Evolutionary conservation across 2,797 vertebrate species (phyloP), one percentile per base, ranked within the genome.

Genomic region (Phalloptychus januarius): DNA sequence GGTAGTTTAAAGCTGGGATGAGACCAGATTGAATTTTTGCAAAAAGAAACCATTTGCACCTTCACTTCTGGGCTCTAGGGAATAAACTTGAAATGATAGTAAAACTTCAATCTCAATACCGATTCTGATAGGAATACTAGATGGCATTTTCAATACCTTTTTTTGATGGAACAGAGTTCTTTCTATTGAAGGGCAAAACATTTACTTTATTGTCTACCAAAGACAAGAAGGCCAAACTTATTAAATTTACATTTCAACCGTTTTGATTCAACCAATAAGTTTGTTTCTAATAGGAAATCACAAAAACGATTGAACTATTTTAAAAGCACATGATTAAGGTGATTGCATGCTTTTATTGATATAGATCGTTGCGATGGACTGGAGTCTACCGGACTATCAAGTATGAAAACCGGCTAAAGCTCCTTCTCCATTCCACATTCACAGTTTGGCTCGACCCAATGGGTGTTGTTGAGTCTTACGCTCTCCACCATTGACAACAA

Each of bases 401-500:
- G 50, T 52, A 10, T 52, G 50, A 25, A 18, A 48, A 1, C 46
- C 18, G 16, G 16, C 6, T 1, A 12, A 48, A 52, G 50, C 50
- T 7, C 10, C 52, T 54, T 12, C n/a, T 54, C 52, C 25, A n/a
- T n/a, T 54, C 23, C 25, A 25, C 25, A n/a, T 54, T 12, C 52
- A n/a, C 52, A n/a, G 10, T 54, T 25, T 54, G 52, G 25, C 25
- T 54, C 8, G 10, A 54, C 52, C 12, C 10, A 0, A n/a, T 50
- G 48, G 20, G 7, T 50, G 20, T 50, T 3, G 20, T 50, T 2
- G 15, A 92, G 86, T 85, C 61, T 84, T 52, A 45, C 77, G 71
- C 76, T 67, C 38, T 40, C 23, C 11, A 33, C 65, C 73, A 85
- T 88, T 25, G 75, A 92, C 74, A 71, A 76, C 25, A 36, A 40